These are phyloP conservation scores for Spodoptera litura DNA, from an alignment of 1,140 invertebrate genomes.

Conservation along the genomic window DNA sequence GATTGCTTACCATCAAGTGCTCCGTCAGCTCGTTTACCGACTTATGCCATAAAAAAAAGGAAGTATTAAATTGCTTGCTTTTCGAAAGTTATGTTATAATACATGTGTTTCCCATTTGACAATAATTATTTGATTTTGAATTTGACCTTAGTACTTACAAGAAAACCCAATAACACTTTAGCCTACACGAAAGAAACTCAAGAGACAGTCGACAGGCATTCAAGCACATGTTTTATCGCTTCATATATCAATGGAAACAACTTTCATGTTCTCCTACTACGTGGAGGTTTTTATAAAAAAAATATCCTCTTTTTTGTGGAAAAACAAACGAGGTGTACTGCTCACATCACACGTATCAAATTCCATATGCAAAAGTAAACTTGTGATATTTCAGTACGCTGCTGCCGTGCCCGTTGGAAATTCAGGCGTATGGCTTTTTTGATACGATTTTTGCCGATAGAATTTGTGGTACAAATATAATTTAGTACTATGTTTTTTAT, in stretches of 20 bases:
- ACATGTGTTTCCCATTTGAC: too few species aligned
- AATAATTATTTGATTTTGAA: too few species aligned
- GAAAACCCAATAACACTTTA: too few species aligned
- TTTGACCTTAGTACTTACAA: too few species aligned
- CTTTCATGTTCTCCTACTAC: neutral
- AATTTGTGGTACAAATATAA: neutral
- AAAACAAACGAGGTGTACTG: conserved; percentile 20
- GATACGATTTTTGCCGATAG: neutral
- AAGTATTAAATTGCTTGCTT: too few species aligned
- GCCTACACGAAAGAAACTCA: too few species aligned
- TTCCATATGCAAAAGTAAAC: conserved; percentile 33
- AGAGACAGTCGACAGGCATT: too few species aligned
- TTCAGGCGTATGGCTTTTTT: neutral
- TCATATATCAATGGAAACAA: neutral
- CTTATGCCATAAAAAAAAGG: too few species aligned
- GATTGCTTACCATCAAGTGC: too few species aligned
- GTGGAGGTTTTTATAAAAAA: conserved; percentile 37
- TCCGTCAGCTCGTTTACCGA: too few species aligned
- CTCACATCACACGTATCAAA: conserved; percentile 19
- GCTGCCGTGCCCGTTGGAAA: neutral
- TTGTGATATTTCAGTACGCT: conserved; percentile 22
- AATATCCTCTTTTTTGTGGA: conserved; percentile 15
- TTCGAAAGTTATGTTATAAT: too few species aligned
- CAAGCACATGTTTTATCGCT: conserved; percentile 15
- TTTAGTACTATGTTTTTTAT: too few species aligned